Conservation (phyloP, 2,797 vertebrate species). For the Okamejei kenojei region DNA sequence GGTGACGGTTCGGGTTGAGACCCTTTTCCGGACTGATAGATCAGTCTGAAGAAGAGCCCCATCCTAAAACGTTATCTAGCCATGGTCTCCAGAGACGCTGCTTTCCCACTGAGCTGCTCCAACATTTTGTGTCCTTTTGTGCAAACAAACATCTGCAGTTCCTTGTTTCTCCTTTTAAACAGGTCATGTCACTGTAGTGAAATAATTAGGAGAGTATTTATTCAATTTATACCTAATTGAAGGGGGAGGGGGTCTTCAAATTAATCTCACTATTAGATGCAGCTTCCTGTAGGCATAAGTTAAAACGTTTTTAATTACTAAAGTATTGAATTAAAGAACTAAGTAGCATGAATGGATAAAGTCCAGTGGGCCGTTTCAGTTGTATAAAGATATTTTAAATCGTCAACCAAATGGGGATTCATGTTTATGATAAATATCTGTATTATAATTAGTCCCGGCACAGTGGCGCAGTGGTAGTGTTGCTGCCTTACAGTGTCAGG, state of each 20-base stretch:
- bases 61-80: no score
- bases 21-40: no score
- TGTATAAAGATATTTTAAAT: not conserved
- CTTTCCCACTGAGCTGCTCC: no score
- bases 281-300: not conserved
- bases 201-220: not conserved
- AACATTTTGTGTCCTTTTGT: no score
- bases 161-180: not conserved
- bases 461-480: no score
- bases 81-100: no score
- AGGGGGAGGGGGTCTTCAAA: not conserved
- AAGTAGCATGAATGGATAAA: not conserved
- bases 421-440: not conserved
- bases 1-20: no score
- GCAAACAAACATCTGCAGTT: no score
- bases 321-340: not conserved
- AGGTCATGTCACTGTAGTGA: not conserved
- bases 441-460: no score
- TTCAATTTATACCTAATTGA: not conserved
- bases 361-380: not conserved
- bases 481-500: no score
- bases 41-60: no score
- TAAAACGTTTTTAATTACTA: not conserved
- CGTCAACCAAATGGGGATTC: not conserved
- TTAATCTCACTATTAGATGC: not conserved